These are phyloP conservation scores for Cinclus cinclus DNA, from an alignment of 2,113 vertebrate species.

Conservation along the genomic window DNA sequence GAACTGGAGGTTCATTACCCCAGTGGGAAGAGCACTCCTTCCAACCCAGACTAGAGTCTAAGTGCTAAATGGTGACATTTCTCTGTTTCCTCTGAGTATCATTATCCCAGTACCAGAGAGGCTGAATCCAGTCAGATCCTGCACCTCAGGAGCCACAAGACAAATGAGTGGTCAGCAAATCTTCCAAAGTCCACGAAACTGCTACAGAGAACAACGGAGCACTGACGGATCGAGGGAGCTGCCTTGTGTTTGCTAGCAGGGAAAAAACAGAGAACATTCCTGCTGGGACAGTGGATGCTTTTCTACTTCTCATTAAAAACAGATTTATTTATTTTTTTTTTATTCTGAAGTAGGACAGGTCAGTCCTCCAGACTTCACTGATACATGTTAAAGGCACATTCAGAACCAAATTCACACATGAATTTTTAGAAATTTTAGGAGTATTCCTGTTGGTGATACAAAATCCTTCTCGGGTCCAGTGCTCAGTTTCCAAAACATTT, in stretches of 20 bases:
- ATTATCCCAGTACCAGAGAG: neutral
- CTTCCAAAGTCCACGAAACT: neutral
- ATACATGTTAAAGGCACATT: neutral
- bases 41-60: neutral
- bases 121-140: neutral
- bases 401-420: neutral
- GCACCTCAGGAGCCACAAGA: neutral
- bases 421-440: neutral
- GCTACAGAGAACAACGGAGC: neutral
- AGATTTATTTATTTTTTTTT: neutral
- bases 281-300: neutral
- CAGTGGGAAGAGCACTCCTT: rapidly evolving
- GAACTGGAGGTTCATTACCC: neutral
- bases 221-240: rapidly evolving
- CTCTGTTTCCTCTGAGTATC: neutral
- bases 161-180: neutral
- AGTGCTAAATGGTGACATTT: neutral
- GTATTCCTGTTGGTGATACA: neutral
- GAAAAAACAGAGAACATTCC: neutral
- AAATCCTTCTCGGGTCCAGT: neutral
- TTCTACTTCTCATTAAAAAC: neutral
- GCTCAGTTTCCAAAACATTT: neutral
- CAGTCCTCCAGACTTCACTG: neutral
- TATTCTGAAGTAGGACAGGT: neutral
- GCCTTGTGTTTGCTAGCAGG: neutral